Percentiles rank a stretch among this genome's conserved stretches.
phyloP scores from a whole-genome alignment of 2,888 invertebrate species.

The Itoplectis maculator region DNA sequence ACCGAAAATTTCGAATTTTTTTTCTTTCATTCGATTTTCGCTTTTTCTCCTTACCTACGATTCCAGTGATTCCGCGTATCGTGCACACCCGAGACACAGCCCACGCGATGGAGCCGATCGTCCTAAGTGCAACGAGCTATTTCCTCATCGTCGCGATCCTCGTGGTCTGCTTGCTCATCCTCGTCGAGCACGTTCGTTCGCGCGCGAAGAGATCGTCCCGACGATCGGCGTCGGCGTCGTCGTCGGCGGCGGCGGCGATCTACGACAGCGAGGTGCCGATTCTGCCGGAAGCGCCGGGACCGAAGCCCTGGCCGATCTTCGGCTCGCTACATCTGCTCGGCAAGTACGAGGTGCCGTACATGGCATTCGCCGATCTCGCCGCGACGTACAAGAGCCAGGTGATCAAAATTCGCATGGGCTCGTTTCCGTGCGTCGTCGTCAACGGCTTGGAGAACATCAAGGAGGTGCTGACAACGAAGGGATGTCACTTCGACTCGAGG shows the following conservation, averaged over 20 bases:
- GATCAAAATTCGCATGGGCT: constrained; percentile 86
- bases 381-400: constrained; percentile 86
- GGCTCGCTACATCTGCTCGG: constrained; percentile 87
- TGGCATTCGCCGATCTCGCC: constrained; percentile 86
- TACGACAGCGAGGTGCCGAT: constrained; percentile 69
- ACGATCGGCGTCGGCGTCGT: not conserved
- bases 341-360: constrained; percentile 87
- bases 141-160: constrained; percentile 75
- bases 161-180: constrained; percentile 73
- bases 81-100: no score
- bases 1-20: no score
- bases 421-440: constrained; percentile 86
- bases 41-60: no score
- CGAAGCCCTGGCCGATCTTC: constrained; percentile 86
- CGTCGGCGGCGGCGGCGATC: no score
- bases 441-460: constrained; percentile 87
- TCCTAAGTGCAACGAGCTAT: constrained; percentile 77
- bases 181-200: constrained; percentile 74
- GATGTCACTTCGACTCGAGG: constrained; percentile 88
- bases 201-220: constrained; percentile 61
- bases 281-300: constrained; percentile 85
- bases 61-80: not conserved
- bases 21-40: no score
- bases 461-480: constrained; percentile 87
- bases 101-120: constrained; percentile 73